These are phyloP conservation scores for Delia radicum DNA, from an alignment of 1,140 invertebrate species.

Conservation along the genomic window DNA sequence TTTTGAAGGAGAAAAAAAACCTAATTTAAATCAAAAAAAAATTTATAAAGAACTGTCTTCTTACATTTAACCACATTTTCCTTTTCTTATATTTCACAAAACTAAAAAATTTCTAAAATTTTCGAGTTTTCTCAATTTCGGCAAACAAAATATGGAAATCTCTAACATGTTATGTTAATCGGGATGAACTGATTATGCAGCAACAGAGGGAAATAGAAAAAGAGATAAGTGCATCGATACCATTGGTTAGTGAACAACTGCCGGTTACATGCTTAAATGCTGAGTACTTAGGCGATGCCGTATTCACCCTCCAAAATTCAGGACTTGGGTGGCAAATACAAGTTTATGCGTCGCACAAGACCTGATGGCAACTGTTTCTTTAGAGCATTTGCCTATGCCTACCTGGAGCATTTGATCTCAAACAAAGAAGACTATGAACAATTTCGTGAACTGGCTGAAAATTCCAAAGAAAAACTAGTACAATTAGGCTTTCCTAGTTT, in stretches of 20 bases:
- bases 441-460: slow-evolving; percentile 75
- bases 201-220: slow-evolving; percentile 83
- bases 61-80: no score
- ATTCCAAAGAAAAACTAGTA: slow-evolving; percentile 87
- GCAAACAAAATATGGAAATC: no score
- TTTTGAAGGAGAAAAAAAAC: no score
- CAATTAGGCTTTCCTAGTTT: slow-evolving; percentile 90
- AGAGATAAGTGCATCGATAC: slow-evolving; percentile 88
- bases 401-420: slow-evolving; percentile 83
- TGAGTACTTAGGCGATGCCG: slow-evolving; percentile 83
- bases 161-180: no score
- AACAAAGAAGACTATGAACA: no score
- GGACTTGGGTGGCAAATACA: slow-evolving; percentile 74
- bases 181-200: slow-evolving; percentile 90
- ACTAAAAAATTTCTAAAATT: no score
- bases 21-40: no score
- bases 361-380: slow-evolving; percentile 98
- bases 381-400: slow-evolving; percentile 91
- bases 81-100: no score
- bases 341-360: slow-evolving; percentile 72
- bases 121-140: no score
- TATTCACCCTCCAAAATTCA: slow-evolving; percentile 86
- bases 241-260: slow-evolving; percentile 80
- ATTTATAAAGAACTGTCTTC: no score
- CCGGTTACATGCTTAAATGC: slow-evolving; percentile 69